phyloP scores from a whole-genome alignment of 2,888 invertebrate species.

The Melanostoma mellinum region DNA sequence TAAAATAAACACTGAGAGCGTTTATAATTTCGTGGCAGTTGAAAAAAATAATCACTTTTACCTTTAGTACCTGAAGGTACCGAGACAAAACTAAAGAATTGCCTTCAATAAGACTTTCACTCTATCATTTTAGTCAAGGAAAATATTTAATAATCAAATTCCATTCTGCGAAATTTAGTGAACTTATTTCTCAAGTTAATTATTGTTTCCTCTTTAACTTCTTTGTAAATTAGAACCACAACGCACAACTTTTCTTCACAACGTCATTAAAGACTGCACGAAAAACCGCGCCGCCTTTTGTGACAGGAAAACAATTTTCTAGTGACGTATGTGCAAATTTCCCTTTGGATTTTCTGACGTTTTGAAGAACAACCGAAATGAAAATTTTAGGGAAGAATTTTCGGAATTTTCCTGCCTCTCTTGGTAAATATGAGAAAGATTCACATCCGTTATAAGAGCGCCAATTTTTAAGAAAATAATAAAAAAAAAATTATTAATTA shows the following conservation, averaged over 20 bases:
- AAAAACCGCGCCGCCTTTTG: conserved; percentile 65
- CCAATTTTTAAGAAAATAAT: conserved; percentile 21
- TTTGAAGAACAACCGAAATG: not conserved
- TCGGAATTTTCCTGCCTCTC: conserved; percentile 27
- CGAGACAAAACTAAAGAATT: too few species aligned
- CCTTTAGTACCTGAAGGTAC: too few species aligned
- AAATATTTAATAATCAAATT: too few species aligned
- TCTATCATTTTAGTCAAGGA: too few species aligned
- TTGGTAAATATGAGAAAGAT: not conserved
- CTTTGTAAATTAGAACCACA: not conserved
- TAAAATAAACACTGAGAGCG: too few species aligned
- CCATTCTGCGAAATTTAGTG: not conserved
- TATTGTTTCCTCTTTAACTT: conserved; percentile 3
- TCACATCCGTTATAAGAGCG: conserved; percentile 9
- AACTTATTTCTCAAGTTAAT: not conserved
- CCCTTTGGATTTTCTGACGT: conserved; percentile 42
- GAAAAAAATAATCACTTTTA: too few species aligned
- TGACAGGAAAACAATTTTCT: conserved; percentile 51
- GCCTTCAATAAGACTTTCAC: too few species aligned
- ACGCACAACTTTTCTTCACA: conserved; percentile 35
- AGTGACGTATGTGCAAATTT: conserved; percentile 58
- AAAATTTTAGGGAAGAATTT: conserved; percentile 12
- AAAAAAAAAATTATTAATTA: conserved; percentile 68
- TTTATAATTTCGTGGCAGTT: too few species aligned
- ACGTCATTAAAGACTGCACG: conserved; percentile 43